Conservation (phyloP, 2,797 vertebrate genomes). For the Jordanella pulchra region DNA sequence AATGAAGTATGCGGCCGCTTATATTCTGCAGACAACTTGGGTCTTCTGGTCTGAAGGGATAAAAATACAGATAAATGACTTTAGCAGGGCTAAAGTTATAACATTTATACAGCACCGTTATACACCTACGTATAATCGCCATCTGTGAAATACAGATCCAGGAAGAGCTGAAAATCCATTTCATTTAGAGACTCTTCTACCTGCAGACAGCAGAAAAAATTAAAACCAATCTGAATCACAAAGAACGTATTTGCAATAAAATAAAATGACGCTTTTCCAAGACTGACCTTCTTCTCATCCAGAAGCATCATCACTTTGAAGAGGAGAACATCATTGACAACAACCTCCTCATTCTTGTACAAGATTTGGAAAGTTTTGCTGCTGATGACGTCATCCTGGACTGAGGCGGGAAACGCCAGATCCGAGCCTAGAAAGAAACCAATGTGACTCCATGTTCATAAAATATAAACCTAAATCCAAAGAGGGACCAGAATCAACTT, state of each 20-base stretch:
- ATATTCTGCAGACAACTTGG: conserved; percentile 91
- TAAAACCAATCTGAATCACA: conserved; percentile 5
- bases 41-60: conserved; percentile 87
- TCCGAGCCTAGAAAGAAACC: conserved; percentile 83
- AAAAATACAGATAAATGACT: conserved; percentile 7
- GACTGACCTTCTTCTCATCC: conserved; percentile 92
- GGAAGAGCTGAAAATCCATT: conserved; percentile 92
- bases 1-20: conserved; percentile 92
- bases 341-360: conserved; percentile 97
- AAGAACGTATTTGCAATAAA: conserved; percentile 2
- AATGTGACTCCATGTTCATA: not conserved
- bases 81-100: conserved; percentile 20
- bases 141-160: conserved; percentile 97
- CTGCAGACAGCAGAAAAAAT: conserved; percentile 71
- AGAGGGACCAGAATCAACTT: not conserved
- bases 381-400: conserved; percentile 91
- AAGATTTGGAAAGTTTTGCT: conserved; percentile 99
- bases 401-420: conserved; percentile 92
- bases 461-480: not conserved
- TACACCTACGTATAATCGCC: conserved; percentile 95
- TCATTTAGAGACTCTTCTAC: conserved; percentile 95
- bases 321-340: conserved; percentile 93
- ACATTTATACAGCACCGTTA: conserved; percentile 22
- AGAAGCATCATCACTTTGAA: conserved; percentile 98
- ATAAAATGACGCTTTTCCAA: conserved; percentile 6